These are phyloP conservation scores for Clarias magur DNA, from an alignment of 2,113 vertebrate genomes.

Conservation along the genomic window DNA sequence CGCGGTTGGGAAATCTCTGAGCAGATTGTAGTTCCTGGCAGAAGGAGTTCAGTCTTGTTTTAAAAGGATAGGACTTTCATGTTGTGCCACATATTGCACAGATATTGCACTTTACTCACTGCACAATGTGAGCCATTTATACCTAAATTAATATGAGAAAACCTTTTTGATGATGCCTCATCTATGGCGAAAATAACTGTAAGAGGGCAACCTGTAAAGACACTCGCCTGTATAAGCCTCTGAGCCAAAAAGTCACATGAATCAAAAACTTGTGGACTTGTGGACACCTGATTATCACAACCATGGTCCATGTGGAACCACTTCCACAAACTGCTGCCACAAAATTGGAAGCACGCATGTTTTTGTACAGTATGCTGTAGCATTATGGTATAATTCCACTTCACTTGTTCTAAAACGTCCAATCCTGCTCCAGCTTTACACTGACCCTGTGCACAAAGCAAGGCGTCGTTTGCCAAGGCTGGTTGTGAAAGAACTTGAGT, in stretches of 20 bases:
- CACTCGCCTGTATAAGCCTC: not conserved
- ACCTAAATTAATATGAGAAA: not conserved
- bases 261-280: not conserved
- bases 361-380: not conserved
- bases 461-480: not conserved
- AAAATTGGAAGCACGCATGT: not conserved
- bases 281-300: not conserved
- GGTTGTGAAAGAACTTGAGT: not conserved
- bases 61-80: not conserved
- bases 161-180: too few species aligned
- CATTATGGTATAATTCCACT: not conserved
- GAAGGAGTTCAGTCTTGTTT: conserved; percentile 1
- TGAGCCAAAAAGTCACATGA: not conserved
- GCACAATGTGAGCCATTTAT: not conserved
- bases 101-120: not conserved
- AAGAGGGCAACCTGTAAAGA: not conserved
- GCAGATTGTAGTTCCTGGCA: conserved; percentile 32
- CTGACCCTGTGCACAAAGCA: not conserved
- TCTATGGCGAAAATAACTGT: not conserved
- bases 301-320: not conserved
- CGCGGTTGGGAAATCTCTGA: conserved; percentile 25
- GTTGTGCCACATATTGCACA: conserved; percentile 14
- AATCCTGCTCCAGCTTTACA: not conserved
- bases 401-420: not conserved
- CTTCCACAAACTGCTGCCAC: not conserved